These are phyloP conservation scores for Ephydatia muelleri DNA, from an alignment of 37 sponge, comb jelly and placozoan genomes.

Conservation along the genomic window DNA sequence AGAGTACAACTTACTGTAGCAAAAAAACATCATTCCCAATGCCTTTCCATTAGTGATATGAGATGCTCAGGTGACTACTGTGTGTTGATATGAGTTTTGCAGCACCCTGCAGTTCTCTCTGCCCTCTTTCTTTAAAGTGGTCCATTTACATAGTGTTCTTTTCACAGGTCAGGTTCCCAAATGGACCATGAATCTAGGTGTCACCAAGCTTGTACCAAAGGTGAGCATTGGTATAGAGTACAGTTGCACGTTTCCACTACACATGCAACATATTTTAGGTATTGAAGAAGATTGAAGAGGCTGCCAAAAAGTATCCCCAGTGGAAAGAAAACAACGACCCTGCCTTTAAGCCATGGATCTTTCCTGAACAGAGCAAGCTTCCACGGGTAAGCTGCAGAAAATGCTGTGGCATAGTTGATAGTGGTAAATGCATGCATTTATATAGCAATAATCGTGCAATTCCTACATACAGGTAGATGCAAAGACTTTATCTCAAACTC, in stretches of 20 bases:
- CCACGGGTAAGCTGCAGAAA: slow-evolving; percentile 6
- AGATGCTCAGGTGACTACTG: no score
- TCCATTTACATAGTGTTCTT: not conserved
- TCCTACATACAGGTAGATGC: no score
- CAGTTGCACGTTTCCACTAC: not conserved
- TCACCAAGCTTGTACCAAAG: slow-evolving; percentile 28
- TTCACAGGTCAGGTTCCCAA: slow-evolving; percentile 39
- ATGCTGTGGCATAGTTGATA: no score
- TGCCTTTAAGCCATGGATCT: slow-evolving; percentile 62
- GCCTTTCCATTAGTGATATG: no score
- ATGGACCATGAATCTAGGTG: slow-evolving; percentile 41
- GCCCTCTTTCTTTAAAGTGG: no score
- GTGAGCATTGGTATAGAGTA: not conserved
- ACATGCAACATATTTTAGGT: slow-evolving; percentile 18
- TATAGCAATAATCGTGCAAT: no score
- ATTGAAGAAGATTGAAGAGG: slow-evolving; percentile 44
- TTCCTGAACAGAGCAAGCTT: slow-evolving; percentile 49
- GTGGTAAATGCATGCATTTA: not conserved
- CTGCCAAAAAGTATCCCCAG: slow-evolving; percentile 41
- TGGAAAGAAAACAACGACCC: slow-evolving; percentile 73
- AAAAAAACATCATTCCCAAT: no score
- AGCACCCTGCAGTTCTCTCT: no score
- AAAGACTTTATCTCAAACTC: no score
- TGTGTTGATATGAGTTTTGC: no score
- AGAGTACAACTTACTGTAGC: no score